Evolutionary conservation across 2,888 invertebrate genomes (phyloP).

Genomic region (Aquatica leii): DNA sequence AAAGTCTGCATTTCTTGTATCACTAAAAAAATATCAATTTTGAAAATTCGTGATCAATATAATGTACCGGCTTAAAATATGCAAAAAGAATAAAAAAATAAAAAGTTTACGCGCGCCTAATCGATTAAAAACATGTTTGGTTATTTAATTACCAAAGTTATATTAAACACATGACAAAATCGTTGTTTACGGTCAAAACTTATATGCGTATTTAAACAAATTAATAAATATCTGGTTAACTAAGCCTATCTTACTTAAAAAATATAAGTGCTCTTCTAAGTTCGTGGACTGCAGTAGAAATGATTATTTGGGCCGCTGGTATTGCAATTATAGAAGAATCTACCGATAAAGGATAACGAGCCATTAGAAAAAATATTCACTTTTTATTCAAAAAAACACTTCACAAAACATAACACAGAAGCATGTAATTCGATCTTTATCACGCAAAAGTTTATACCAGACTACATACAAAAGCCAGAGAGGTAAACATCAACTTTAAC

Average conservation of each 20-base stretch:
- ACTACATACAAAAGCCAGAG: conserved; percentile 14
- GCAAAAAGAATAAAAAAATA: too few relatives aligned
- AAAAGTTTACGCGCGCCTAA: too few relatives aligned
- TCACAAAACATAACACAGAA: conserved; percentile 5
- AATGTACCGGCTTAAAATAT: too few relatives aligned
- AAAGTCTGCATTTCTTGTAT: too few relatives aligned
- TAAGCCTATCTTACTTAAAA: conserved; percentile 66
- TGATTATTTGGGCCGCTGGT: conserved; percentile 62
- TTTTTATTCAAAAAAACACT: not conserved
- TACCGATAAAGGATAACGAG: conserved; percentile 46
- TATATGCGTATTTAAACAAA: too few relatives aligned
- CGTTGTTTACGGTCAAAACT: too few relatives aligned
- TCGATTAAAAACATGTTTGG: too few relatives aligned
- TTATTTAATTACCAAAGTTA: too few relatives aligned
- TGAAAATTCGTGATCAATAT: too few relatives aligned
- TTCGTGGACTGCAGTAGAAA: conserved; percentile 63
- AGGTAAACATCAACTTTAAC: conserved; percentile 33
- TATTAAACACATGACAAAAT: too few relatives aligned
- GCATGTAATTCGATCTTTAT: conserved; percentile 2
- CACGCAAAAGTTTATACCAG: conserved; percentile 23
- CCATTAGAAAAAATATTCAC: conserved; percentile 38
- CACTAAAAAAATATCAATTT: too few relatives aligned
- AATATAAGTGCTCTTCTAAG: conserved; percentile 61
- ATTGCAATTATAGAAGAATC: conserved; percentile 59
- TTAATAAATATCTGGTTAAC: too few relatives aligned